Conservation (phyloP, 2,888 invertebrate genomes). For the Mechanitis mazaeus region DNA sequence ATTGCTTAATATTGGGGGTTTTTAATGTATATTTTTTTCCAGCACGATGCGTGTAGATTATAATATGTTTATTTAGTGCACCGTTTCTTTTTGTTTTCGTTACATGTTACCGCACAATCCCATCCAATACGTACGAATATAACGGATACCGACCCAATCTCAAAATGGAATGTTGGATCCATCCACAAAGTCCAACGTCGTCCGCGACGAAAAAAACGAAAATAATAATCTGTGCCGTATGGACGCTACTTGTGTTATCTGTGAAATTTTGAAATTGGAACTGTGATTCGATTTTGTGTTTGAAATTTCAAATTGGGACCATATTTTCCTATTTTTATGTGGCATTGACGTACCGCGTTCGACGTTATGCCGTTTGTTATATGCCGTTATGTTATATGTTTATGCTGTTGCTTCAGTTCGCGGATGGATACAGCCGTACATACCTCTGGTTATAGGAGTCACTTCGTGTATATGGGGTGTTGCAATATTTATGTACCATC, state of each 20-base stretch:
- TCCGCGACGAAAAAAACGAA: slow-evolving; percentile 75
- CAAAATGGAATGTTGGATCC: slow-evolving; percentile 66
- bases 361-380: slow-evolving; percentile 40
- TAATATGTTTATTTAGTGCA: slow-evolving; percentile 74
- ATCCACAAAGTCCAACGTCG: slow-evolving; percentile 74
- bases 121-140: slow-evolving; percentile 58
- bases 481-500: slow-evolving; percentile 68
- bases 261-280: slow-evolving; percentile 53
- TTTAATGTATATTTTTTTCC: slow-evolving; percentile 31
- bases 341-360: slow-evolving; percentile 54
- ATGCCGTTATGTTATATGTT: slow-evolving; percentile 38
- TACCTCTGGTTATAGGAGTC: slow-evolving; percentile 91
- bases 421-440: slow-evolving; percentile 76
- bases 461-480: slow-evolving; percentile 92
- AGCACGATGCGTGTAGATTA: slow-evolving; percentile 38
- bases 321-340: slow-evolving; percentile 44
- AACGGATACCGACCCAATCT: slow-evolving; percentile 49
- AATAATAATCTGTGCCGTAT: slow-evolving; percentile 51
- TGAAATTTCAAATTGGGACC: slow-evolving; percentile 31
- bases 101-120: slow-evolving; percentile 75
- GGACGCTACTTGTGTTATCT: slow-evolving; percentile 40
- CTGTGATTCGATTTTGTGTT: slow-evolving; percentile 55
- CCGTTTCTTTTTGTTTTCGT: slow-evolving; percentile 74
- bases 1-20: no score
- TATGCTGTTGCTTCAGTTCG: slow-evolving; percentile 71